These are phyloP conservation scores for Lagorchestes hirsutus DNA, from an alignment of 2,797 vertebrate genomes.

Conservation along the genomic window DNA sequence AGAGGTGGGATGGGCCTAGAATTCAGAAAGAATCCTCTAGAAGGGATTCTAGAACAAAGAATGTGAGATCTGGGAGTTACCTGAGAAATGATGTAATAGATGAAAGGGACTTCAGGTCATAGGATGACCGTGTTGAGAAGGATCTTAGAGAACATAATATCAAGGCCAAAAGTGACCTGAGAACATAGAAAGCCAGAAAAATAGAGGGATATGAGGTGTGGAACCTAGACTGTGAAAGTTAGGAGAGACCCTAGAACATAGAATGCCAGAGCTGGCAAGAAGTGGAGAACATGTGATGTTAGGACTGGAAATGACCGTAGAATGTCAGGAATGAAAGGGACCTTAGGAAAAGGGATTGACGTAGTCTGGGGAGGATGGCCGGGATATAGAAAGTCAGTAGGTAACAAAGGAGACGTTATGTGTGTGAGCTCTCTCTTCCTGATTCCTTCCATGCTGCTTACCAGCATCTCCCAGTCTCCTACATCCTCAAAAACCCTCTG, in stretches of 20 bases:
- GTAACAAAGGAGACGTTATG: neutral
- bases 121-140: neutral
- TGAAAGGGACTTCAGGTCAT: neutral
- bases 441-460: slow-evolving; percentile 11
- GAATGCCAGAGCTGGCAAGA: too few species aligned
- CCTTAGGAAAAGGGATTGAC: neutral
- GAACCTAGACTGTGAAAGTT: neutral
- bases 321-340: neutral
- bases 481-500: neutral
- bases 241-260: neutral
- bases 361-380: neutral
- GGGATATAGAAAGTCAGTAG: neutral
- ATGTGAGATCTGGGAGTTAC: neutral
- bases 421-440: neutral
- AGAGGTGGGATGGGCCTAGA: neutral
- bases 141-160: neutral
- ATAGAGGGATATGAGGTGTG: neutral
- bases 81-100: neutral
- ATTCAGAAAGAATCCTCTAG: too few species aligned
- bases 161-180: neutral
- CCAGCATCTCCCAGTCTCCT: neutral
- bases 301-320: neutral
- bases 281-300: too few species aligned
- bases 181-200: neutral
- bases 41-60: neutral